Conservation (phyloP, 2,113 vertebrate species). For the Callorhinus ursinus region DNA sequence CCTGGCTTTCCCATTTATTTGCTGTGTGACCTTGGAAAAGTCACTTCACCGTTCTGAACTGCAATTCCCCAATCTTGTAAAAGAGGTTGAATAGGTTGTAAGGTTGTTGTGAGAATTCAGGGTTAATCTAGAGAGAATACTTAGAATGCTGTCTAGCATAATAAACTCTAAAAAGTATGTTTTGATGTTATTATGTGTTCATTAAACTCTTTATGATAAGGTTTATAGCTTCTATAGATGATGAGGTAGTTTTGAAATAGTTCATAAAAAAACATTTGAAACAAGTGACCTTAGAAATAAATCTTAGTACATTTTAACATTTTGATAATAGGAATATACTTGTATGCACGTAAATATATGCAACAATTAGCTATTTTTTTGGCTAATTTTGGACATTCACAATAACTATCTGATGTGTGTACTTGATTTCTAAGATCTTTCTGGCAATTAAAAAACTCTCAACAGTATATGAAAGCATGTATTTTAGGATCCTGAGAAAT, state of each 20-base stretch:
- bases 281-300: background rate
- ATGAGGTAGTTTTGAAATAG: slow-evolving; percentile 32
- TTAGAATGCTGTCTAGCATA: background rate
- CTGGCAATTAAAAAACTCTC: background rate
- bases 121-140: background rate
- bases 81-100: background rate
- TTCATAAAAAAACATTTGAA: background rate
- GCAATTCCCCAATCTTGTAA: background rate
- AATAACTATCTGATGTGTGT: background rate
- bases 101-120: background rate
- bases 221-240: background rate
- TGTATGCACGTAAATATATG: background rate
- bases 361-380: background rate
- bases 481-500: background rate
- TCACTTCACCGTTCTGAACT: background rate
- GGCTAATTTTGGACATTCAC: background rate
- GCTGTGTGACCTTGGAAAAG: background rate
- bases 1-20: background rate
- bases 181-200: background rate
- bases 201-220: background rate
- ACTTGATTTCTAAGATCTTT: slow-evolving; percentile 1
- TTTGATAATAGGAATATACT: background rate
- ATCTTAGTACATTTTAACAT: slow-evolving; percentile 15
- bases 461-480: background rate
- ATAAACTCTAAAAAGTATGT: slow-evolving; percentile 17